A percentile compares a stretch with the other conserved stretches of the same genome.
Conservation (phyloP, 2,888 invertebrate species). For the Campaea margaritaria region DNA sequence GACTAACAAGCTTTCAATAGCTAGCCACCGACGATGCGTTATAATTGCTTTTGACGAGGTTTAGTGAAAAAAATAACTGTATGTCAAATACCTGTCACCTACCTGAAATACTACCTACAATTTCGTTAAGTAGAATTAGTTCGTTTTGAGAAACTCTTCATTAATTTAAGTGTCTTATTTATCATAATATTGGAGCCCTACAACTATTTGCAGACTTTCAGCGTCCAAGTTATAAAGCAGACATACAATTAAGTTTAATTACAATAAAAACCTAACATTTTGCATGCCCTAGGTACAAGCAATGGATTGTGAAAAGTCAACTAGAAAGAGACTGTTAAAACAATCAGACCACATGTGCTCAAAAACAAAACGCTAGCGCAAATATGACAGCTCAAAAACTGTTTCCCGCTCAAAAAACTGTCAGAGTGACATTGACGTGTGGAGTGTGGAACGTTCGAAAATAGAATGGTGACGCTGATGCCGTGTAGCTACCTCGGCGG, state of each 20-base stretch:
- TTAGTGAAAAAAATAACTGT: constrained; percentile 24
- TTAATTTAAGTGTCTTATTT: no score
- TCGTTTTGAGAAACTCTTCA: no score
- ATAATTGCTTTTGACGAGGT: constrained; percentile 67
- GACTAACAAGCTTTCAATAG: constrained; percentile 79
- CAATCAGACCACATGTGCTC: constrained; percentile 52
- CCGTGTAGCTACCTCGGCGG: constrained; percentile 88
- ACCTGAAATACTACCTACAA: background rate
- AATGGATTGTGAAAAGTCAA: constrained; percentile 60
- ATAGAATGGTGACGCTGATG: constrained; percentile 88
- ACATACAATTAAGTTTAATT: no score
- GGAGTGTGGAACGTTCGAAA: constrained; percentile 63
- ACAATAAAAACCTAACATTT: background rate
- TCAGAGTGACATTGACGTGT: constrained; percentile 71
- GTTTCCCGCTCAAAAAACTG: constrained; percentile 72
- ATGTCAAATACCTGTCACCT: background rate
- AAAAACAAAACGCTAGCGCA: constrained; percentile 63
- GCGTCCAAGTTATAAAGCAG: no score
- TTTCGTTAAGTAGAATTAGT: no score
- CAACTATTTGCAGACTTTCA: no score
- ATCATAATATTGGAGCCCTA: no score
- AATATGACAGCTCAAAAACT: constrained; percentile 72
- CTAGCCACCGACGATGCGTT: constrained; percentile 76
- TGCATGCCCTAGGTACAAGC: constrained; percentile 40
- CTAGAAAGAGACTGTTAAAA: constrained; percentile 46